Base-by-base conservation (phyloP, 2,113 vertebrate species). In the Epinephelus moara region DNA sequence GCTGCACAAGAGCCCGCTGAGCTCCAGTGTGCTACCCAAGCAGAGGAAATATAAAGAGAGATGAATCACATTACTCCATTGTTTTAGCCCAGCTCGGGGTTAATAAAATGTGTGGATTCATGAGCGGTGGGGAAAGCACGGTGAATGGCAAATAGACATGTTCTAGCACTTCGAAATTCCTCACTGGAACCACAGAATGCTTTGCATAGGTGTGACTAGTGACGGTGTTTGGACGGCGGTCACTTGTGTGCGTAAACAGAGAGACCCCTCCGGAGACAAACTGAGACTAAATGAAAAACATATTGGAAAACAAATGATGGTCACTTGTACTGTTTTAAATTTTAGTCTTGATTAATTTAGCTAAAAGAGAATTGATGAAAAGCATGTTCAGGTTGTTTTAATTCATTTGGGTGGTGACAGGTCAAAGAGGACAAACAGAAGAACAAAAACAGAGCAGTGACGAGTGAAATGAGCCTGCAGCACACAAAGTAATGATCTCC, bases 31-130 rank as follows among this genome's bases (percentile, higher is more conserved):
- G 77, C 78, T 60, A 62, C 82, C 42, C 12, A 17, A 83, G 78
- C 79, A 80, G 56, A 90, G 89, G 90, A 93, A 92, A 89, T 81
- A 87, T 90, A 89, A 82, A 91, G 19, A 78, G 70, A 75, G 87
- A 88, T 91, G 89, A 92, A 90, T 93, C 91, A 90, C 82, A 75
- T 87, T 62, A 81, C 80, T 76, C 75, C 80, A 91, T 93, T 93
- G 90, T 93, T 89, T 92, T 80, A 90, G 72, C 87, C 18, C 59
- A 62, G 86, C 83, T 69, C 57, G 6, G 80, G 78, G 82, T 91
- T 89, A 89, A 91, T 91, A 92, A 84, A 91, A 92, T 75, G 82
- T 75, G 84, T 80, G 85, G 82, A 84, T 81, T 88, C 75, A 69
- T 63, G 81, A 82, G 85, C 45, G 15, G 72, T 61, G 4, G 85